A percentile compares a stretch with the other conserved stretches of the same genome.
Conservation (phyloP, 1,140 invertebrate species). For the Tetramorium parvispinum region DNA sequence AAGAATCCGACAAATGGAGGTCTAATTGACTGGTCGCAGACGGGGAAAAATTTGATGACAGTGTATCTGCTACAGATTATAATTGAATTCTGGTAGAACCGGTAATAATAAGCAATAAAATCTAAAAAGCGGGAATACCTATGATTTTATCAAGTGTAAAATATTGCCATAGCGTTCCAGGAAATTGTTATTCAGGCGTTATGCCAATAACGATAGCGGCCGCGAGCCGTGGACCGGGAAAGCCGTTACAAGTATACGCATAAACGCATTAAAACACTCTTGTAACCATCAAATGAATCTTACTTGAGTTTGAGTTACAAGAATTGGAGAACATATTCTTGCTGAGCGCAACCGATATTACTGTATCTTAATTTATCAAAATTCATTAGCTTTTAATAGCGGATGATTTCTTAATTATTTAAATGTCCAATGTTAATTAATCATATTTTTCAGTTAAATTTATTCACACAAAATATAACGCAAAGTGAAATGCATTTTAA, state of each 20-base stretch:
- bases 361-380: neutral
- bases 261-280: constrained; percentile 28
- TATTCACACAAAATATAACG: constrained; percentile 12
- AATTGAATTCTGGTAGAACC: neutral
- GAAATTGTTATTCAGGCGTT: constrained; percentile 72
- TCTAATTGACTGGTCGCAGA: neutral
- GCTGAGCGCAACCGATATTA: neutral
- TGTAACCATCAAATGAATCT: neutral
- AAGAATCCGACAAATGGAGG: neutral
- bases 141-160: constrained; percentile 28
- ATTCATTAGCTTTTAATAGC: neutral
- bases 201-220: constrained; percentile 67
- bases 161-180: constrained; percentile 60
- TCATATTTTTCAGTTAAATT: neutral
- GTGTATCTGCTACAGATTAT: neutral
- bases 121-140: neutral
- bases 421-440: neutral
- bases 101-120: neutral
- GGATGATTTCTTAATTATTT: neutral
- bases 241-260: constrained; percentile 64
- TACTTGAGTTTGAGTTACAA: neutral
- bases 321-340: neutral
- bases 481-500: neutral
- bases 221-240: constrained; percentile 51
- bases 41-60: neutral